Base-by-base conservation (phyloP, 1,140 invertebrate genomes). In the Leptinotarsa lineolata region DNA sequence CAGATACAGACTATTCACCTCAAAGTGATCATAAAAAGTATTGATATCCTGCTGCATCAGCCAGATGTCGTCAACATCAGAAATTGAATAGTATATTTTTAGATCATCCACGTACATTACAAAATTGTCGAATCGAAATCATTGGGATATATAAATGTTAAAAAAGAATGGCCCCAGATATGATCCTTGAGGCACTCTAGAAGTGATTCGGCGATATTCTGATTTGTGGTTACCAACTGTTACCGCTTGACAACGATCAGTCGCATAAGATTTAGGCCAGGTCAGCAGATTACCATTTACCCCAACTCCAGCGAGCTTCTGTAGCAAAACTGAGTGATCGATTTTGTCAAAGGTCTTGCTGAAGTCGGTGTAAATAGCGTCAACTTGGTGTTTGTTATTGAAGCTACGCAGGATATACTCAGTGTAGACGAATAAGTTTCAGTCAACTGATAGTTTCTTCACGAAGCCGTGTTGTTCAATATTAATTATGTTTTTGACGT, bases 351-450 rank as follows among this genome's bases (percentile, higher is more conserved):
- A n/a, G n/a, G 74, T 77, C 69, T 81, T 82, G 18, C 73, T 74
- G 63, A 81, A 82, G 68, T 83, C 81, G n/a, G n/a, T n/a, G n/a
- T n/a, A n/a, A n/a, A n/a, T n/a, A n/a, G n/a, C n/a, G n/a, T n/a
- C n/a, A n/a, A 80, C 72, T 45, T 81, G 77, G 44, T 22, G 13
- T 22, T 73, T 74, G 20, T n/a, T n/a, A n/a, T n/a, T n/a, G n/a
- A n/a, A n/a, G n/a, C n/a, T n/a, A n/a, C n/a, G n/a, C n/a, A n/a
- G n/a, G n/a, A n/a, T n/a, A n/a, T n/a, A n/a, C n/a, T n/a, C n/a
- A n/a, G n/a, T n/a, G n/a, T n/a, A n/a, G n/a, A n/a, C n/a, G 39
- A 68, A 66, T 66, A 22, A 44, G 21, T 24, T 66, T 4, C 6
- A 66, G 30, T 68, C 66, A 68, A 68, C 66, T 45, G 66, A 45